phyloP scores from a whole-genome alignment of 2,888 invertebrate species.

The Ecliptopera silaceata region DNA sequence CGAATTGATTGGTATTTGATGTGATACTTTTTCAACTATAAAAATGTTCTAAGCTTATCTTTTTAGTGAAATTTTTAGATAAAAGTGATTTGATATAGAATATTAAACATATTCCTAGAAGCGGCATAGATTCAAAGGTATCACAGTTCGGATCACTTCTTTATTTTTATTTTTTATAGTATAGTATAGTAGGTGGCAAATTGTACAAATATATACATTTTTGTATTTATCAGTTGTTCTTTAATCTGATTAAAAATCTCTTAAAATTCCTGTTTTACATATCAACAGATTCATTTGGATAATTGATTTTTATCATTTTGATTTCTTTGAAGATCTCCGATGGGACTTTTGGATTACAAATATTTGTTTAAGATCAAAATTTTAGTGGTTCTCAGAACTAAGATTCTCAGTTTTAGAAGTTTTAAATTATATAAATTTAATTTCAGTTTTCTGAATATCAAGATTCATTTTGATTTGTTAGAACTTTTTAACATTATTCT shows the following conservation, averaged over 20 bases:
- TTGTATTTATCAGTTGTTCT: constrained; percentile 24
- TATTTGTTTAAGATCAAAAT: constrained; percentile 3
- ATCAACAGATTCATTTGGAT: constrained; percentile 6
- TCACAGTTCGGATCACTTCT: constrained; percentile 25
- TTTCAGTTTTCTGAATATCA: too few species aligned
- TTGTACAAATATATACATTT: constrained; percentile 14
- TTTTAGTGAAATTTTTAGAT: background rate
- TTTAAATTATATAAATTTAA: background rate
- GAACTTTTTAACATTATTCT: too few species aligned
- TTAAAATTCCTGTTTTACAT: constrained; percentile 7
- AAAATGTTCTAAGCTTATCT: background rate
- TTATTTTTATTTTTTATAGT: too few species aligned
- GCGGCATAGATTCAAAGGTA: constrained; percentile 30
- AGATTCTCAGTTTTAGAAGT: background rate
- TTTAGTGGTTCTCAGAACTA: background rate
- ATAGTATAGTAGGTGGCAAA: constrained; percentile 33
- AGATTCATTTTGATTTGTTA: too few species aligned
- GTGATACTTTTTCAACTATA: background rate
- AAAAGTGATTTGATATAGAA: background rate
- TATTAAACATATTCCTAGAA: background rate
- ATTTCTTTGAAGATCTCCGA: constrained; percentile 14
- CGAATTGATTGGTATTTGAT: too few species aligned
- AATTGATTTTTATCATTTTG: constrained; percentile 7
- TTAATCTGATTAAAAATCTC: constrained; percentile 5
- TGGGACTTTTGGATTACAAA: background rate